Base-by-base conservation (phyloP, 2,888 invertebrate genomes). In the Netelia inedita region DNA sequence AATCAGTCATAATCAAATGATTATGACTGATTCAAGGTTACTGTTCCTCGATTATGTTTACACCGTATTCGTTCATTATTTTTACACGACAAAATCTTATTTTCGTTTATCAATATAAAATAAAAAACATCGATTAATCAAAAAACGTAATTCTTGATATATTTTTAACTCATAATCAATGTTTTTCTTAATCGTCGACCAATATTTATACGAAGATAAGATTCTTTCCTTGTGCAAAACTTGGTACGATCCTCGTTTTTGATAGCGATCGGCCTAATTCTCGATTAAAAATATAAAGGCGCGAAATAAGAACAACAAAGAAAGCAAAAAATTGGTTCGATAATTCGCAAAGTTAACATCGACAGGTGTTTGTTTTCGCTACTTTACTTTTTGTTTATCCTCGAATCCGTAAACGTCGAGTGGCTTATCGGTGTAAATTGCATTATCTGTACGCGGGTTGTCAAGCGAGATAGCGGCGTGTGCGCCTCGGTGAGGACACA, bases 371-470 rank as follows among this genome's bases (percentile, higher is more conserved):
- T 21, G 23, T 46, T 46, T 28, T 61, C 28, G 28, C 28, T 28
- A 28, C 28, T 21, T 41, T 46, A n/a, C 71, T 21, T 53, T 71
- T 57, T 2, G 61, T 78, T 82, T 73, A 19, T 19, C 11, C 23
- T 59, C 19, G 21, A 53, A 43, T 50, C 23, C n/a, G 23, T 61
- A 41, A 59, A 53, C 43, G 8, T 50, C 16, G 61, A 53, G 16
- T 59, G 19, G 5, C 16, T 78, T 59, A 69, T 75, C 63, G 19
- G 41, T 65, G 46, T 50, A 61, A 75, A 66, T 79, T 50, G 41
- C 63, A 53, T 69, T 69, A 75, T 61, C 79, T 65, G 16, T 10
- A 28, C 28, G 23, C 43, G 57, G 35, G 74, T 50, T 68, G 35
- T 43, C 63, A 46, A 35, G 55, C 23, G 11, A 69, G 83, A 55